phyloP scores from a whole-genome alignment of 2,888 invertebrate genomes.

The Dynastes hyllus region DNA sequence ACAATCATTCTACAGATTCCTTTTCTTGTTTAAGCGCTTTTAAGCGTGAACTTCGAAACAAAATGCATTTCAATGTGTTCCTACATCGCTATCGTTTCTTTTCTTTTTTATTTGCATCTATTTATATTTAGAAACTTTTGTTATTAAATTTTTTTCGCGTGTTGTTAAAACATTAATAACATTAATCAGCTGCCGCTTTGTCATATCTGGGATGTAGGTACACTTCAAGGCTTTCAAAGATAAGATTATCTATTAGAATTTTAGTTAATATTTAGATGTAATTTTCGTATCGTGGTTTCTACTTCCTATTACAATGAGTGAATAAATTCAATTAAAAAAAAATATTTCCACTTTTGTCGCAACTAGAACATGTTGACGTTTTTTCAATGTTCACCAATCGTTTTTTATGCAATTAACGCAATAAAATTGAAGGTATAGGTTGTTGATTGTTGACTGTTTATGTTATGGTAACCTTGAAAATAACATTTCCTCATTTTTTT shows the following conservation, averaged over 20 bases:
- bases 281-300: too few relatives aligned
- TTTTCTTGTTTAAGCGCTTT: not conserved
- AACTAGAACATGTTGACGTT: not conserved
- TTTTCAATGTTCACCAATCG: not conserved
- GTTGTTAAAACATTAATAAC: not conserved
- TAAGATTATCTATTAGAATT: not conserved
- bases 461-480: slow-evolving; percentile 24
- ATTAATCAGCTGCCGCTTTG: not conserved
- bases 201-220: too few relatives aligned
- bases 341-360: too few relatives aligned
- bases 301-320: too few relatives aligned
- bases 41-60: not conserved
- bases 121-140: too few relatives aligned
- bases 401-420: not conserved
- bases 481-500: slow-evolving; percentile 31
- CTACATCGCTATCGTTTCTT: not conserved
- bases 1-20: slow-evolving; percentile 29
- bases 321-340: too few relatives aligned
- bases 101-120: too few relatives aligned
- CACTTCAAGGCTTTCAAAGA: not conserved
- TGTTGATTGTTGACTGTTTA: slow-evolving; percentile 1
- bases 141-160: too few relatives aligned
- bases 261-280: too few relatives aligned
- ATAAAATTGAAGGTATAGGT: not conserved
- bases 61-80: not conserved